Percentiles rank a stretch among this genome's conserved stretches.
phyloP scores from a whole-genome alignment of 2,113 vertebrate species.

The Synodontis membranacea region DNA sequence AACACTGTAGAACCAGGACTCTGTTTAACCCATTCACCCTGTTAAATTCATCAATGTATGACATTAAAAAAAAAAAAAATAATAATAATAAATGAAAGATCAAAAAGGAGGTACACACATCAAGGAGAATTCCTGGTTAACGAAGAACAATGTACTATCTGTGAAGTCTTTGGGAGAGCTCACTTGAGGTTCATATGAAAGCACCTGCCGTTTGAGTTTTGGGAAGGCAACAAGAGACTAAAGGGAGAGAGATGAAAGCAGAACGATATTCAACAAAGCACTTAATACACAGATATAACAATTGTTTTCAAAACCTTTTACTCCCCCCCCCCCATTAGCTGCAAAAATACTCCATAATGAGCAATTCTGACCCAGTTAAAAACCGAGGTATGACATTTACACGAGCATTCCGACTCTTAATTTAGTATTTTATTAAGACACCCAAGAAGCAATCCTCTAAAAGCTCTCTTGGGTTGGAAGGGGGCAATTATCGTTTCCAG shows the following conservation, averaged over 20 bases:
- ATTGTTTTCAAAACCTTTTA: background rate
- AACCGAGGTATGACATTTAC: background rate
- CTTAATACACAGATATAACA: background rate
- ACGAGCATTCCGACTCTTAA: background rate
- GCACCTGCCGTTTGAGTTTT: slow-evolving; percentile 97
- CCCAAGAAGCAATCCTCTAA: background rate
- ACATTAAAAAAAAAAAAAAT: background rate
- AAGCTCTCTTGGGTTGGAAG: background rate
- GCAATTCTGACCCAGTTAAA: background rate
- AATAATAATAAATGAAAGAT: background rate
- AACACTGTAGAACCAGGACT: background rate
- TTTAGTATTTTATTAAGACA: background rate
- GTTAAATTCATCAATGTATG: background rate
- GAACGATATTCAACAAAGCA: background rate
- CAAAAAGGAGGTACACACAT: slow-evolving; percentile 74
- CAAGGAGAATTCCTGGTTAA: slow-evolving; percentile 99
- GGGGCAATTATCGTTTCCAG: background rate
- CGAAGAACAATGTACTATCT: slow-evolving; percentile 96
- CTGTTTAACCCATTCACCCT: background rate
- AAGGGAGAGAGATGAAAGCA: slow-evolving; percentile 7
- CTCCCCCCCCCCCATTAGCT: background rate
- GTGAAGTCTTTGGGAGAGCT: slow-evolving; percentile 99
- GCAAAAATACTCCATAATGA: background rate
- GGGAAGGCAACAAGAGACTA: slow-evolving; percentile 99
- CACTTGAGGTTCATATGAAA: slow-evolving; percentile 94